A percentile compares a stretch with the other conserved stretches of the same genome.
These are phyloP conservation scores for Scatophagus argus DNA, from an alignment of 2,113 vertebrate species.

Conservation along the genomic window DNA sequence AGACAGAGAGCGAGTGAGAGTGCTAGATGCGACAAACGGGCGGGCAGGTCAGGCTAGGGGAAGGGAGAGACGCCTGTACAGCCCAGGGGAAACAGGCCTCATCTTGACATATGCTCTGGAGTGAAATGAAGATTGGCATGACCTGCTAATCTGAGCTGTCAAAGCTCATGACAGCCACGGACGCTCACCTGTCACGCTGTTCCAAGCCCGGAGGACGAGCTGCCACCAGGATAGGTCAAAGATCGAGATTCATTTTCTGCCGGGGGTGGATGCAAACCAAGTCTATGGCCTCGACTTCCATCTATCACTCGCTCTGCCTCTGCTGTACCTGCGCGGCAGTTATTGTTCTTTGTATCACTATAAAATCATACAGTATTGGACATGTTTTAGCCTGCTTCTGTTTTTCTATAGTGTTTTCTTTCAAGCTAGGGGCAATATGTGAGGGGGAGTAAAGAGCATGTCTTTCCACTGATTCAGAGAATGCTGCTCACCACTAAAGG, in stretches of 20 bases:
- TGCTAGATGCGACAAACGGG: conserved; percentile 72
- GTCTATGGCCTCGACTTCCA: conserved; percentile 31
- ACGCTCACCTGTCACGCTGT: conserved; percentile 74
- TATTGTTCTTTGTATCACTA: conserved; percentile 22
- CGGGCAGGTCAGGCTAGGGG: conserved; percentile 60
- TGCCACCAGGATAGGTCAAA: conserved; percentile 77
- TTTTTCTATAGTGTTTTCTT: conserved; percentile 26
- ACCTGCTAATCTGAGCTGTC: conserved; percentile 82
- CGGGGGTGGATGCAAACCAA: conserved; percentile 49
- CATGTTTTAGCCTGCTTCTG: conserved; percentile 8
- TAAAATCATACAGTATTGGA: conserved; percentile 2
- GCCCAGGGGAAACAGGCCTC: conserved; percentile 71
- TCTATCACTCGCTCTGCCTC: conserved; percentile 35
- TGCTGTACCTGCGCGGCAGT: conserved; percentile 5
- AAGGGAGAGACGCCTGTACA: conserved; percentile 56
- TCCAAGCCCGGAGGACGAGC: conserved; percentile 66
- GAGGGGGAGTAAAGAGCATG: conserved; percentile 58
- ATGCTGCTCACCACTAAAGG: background rate
- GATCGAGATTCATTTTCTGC: conserved; percentile 64
- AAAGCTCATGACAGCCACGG: conserved; percentile 67
- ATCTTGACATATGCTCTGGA: conserved; percentile 82
- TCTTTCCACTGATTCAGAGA: conserved; percentile 34
- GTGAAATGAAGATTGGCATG: conserved; percentile 79
- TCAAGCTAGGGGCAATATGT: conserved; percentile 38
- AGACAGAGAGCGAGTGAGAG: conserved; percentile 62